phyloP scores from a whole-genome alignment of 2,797 vertebrate species.

The Erpetoichthys calabaricus region DNA sequence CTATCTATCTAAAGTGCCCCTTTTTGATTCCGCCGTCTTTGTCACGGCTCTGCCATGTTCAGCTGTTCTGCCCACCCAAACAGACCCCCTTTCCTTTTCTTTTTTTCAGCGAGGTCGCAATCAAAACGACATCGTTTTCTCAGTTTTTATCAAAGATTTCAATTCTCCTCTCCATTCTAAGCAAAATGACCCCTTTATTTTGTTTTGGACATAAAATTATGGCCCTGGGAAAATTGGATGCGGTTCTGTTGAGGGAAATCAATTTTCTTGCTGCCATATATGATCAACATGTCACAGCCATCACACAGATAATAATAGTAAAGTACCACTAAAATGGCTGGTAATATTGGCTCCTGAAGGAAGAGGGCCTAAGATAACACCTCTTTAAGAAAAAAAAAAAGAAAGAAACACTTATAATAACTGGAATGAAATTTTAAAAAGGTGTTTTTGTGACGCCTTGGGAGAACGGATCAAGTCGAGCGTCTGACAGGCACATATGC shows the following conservation, averaged over 20 bases:
- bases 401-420: slow-evolving; percentile 20
- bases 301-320: slow-evolving; percentile 68
- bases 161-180: slow-evolving; percentile 72
- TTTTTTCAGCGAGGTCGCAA: slow-evolving; percentile 31
- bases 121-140: slow-evolving; percentile 69
- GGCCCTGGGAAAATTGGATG: slow-evolving; percentile 91
- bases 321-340: slow-evolving; percentile 60
- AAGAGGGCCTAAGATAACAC: slow-evolving; percentile 32
- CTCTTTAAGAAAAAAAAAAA: slow-evolving; percentile 28
- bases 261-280: slow-evolving; percentile 85
- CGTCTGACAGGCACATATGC: slow-evolving; percentile 32
- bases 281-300: slow-evolving; percentile 77
- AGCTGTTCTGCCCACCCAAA: slow-evolving; percentile 25
- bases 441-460: slow-evolving; percentile 26
- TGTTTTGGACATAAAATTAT: slow-evolving; percentile 98
- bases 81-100: slow-evolving; percentile 13
- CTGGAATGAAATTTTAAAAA: slow-evolving; percentile 19
- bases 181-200: slow-evolving; percentile 98
- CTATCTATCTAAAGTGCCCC: slow-evolving; percentile 62
- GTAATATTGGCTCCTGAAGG: slow-evolving; percentile 39
- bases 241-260: slow-evolving; percentile 89
- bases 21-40: slow-evolving; percentile 50
- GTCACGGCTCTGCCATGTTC: slow-evolving; percentile 22
- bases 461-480: slow-evolving; percentile 24
- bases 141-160: slow-evolving; percentile 81